Base-by-base conservation (phyloP, 2,888 invertebrate genomes). In the Tromatobia lineatoria region DNA sequence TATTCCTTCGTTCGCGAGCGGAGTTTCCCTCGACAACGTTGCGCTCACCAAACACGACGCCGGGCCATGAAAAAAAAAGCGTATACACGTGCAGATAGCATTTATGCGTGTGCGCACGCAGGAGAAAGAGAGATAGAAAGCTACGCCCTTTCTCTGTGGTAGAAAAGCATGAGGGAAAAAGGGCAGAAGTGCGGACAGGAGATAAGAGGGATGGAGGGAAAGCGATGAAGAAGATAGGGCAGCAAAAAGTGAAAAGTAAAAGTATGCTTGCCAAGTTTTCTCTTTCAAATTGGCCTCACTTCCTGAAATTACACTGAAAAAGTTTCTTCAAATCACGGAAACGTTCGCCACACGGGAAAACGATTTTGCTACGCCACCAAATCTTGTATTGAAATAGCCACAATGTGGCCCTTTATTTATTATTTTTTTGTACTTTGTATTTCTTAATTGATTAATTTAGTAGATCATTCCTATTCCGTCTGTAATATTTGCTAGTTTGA, bases 51-150 rank as follows among this genome's bases (percentile, higher is more conserved):
- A 54, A n/a, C 57, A 25, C 71, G 57, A 71, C 57, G 23, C 52
- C 34, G 54, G n/a, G 52, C 71, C 23, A 54, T 57, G 42, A 57
- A 42, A 15, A n/a, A 57, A 38, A 20, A 38, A 70, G 38, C 52
- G 54, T 15, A n/a, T n/a, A 38, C 70, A 34, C 38, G 69, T 20
- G 54, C 80, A 70, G 78, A 75, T 83, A 82, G 76, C 86, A 70
- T 88, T 88, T 87, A 83, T 71, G 38, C 23, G 57, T 42, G 54
- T 50, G 42, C 57, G 34, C 29, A n/a, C 42, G 45, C 29, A 45
- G 57, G 59, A 73, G 57, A 75, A 79, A 42, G 70, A 54, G 45
- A 73, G 66, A 73, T 61, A 47, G 42, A 34, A 66, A 66, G 50
- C 8, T 45, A 34, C 2, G 38, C 29, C 18, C 61, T 61, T 18